phyloP scores from a whole-genome alignment of 2,888 invertebrate genomes.

The Tillus elongatus region DNA sequence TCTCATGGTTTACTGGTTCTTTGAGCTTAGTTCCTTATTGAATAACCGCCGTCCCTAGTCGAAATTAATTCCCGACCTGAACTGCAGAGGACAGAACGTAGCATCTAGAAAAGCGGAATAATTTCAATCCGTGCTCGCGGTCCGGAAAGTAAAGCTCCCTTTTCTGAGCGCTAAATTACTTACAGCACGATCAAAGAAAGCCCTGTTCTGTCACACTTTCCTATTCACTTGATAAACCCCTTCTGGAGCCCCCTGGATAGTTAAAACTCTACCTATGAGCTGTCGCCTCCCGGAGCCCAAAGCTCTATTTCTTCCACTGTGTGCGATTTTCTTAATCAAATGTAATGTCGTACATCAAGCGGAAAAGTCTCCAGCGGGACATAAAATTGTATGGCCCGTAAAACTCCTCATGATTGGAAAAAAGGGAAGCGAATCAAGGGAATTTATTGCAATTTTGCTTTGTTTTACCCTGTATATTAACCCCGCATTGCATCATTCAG shows the following conservation, averaged over 20 bases:
- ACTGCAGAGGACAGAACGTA: no score
- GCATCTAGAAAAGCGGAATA: no score
- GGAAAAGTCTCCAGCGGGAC: constrained; percentile 28
- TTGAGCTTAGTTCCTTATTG: no score
- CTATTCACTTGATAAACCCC: constrained; percentile 26
- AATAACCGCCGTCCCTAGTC: no score
- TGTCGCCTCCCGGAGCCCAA: no score
- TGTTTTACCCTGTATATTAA: no score
- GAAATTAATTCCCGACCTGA: no score
- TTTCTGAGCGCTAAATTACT: constrained; percentile 31
- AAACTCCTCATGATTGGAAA: constrained; percentile 1
- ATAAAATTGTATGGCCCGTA: constrained; percentile 28
- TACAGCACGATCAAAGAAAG: constrained; percentile 32
- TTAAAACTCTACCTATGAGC: no score
- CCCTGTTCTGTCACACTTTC: constrained; percentile 26
- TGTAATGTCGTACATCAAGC: constrained; percentile 31
- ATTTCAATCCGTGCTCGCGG: constrained; percentile 33
- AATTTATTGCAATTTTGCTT: no score
- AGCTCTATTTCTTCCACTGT: constrained; percentile 27
- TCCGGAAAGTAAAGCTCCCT: constrained; percentile 30
- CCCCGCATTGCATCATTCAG: no score
- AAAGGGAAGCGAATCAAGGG: no score
- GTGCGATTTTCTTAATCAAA: constrained; percentile 35
- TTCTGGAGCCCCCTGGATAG: constrained; percentile 14
- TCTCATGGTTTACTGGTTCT: no score